Base-by-base conservation (phyloP, 2,113 vertebrate genomes). In the Gopherus flavomarginatus region DNA sequence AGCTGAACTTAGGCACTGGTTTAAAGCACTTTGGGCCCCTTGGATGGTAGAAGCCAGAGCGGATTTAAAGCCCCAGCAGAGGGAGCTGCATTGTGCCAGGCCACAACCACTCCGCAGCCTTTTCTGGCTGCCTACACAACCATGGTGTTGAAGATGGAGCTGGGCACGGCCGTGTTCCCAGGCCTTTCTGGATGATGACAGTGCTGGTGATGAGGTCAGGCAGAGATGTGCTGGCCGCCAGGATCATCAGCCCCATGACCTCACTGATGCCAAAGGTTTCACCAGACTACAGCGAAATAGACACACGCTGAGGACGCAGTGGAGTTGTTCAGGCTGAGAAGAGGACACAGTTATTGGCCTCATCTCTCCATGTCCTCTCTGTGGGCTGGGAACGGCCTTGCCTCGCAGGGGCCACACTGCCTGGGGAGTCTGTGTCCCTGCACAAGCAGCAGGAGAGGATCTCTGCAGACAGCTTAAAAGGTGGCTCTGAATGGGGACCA, bases 91-190 rank as follows among this genome's bases (percentile, higher is more conserved):
- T 81, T 49, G 24, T 75, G 31, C 65, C 35, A n/a, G 65, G 65
- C 72, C 87, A 14, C 0, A 0, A 35, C 52, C 29, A 16, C n/a
- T 22, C 14, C 31, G 75, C 0, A 0, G 42, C n/a, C 54, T 27
- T 72, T 53, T 83, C 59, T 83, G 65, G 35, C 29, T 3, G 81
- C 57, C 83, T 9, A 53, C 19, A 59, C 21, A 3, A 7, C 65
- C 0, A 4, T 22, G 53, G 7, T 3, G 26, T 26, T 0, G 0
- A 29, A 52, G 29, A 49, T 11, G 85, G 54, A 42, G 3, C 0
- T 0, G 86, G 49, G 27, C 42, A 5, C 1, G 1, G 24, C 65
- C 10, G 7, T 80, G 56, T 2, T 84, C 72, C 54, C 0, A 0
- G 75, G 24, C 16, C 79, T 49, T 83, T 82, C 79, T 93, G 81